Evolutionary conservation across 2,888 invertebrate genomes (phyloP).

Genomic region (Cantharis rufa): DNA sequence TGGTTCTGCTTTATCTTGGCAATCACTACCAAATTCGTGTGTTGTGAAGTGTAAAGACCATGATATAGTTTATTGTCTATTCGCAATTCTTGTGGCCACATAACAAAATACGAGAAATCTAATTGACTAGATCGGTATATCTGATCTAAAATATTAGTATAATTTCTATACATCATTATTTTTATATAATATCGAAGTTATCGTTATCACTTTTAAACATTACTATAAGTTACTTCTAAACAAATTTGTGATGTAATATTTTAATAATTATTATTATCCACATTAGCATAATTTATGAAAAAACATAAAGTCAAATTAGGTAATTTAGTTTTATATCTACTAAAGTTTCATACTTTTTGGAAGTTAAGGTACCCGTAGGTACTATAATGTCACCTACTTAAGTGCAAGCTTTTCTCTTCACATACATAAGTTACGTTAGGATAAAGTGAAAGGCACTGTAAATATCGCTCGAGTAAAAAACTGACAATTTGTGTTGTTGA

Average conservation of each 20-base stretch:
- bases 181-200: neutral
- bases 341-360: neutral
- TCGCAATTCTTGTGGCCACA: neutral
- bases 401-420: neutral
- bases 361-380: neutral
- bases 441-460: neutral
- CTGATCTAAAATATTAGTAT: neutral
- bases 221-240: too few species aligned
- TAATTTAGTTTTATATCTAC: neutral
- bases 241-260: neutral
- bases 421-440: neutral
- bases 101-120: slow-evolving; percentile 1
- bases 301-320: neutral
- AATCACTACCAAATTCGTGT: slow-evolving; percentile 15
- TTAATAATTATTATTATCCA: neutral
- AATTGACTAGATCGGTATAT: slow-evolving; percentile 1
- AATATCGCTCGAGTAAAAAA: neutral
- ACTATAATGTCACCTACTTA: neutral
- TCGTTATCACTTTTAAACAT: neutral
- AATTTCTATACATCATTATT: neutral
- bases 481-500: neutral
- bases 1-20: neutral
- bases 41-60: slow-evolving; percentile 26
- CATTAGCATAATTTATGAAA: neutral
- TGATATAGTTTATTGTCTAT: slow-evolving; percentile 20